Conservation (phyloP, 1,140 invertebrate species). For the Aleiodes sp. region DNA sequence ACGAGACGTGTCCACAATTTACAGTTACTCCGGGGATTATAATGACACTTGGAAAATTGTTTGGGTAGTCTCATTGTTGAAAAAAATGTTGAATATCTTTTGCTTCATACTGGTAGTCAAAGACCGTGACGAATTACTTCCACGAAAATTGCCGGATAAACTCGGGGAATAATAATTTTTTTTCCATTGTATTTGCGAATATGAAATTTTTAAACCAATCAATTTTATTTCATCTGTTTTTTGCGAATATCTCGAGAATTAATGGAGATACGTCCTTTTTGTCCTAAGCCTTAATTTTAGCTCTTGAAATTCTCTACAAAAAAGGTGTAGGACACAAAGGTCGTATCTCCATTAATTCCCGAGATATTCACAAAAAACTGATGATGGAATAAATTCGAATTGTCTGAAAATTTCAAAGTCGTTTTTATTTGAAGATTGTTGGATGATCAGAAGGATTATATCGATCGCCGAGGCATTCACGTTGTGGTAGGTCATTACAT, state of each 20-base stretch:
- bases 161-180: background rate
- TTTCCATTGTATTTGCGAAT: background rate
- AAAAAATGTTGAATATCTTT: background rate
- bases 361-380: no score
- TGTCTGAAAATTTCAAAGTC: no score
- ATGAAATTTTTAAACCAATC: no score
- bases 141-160: background rate
- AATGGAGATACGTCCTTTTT: no score
- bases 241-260: no score
- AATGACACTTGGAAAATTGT: constrained; percentile 20
- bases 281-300: no score
- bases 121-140: background rate
- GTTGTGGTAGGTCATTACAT: constrained; percentile 88
- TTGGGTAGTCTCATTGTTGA: background rate
- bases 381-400: no score
- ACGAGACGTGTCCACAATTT: background rate
- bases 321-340: no score
- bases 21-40: constrained; percentile 11
- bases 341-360: no score
- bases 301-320: no score
- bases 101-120: background rate
- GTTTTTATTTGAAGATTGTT: constrained; percentile 53
- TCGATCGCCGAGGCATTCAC: constrained; percentile 77
- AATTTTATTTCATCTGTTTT: no score
- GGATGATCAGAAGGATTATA: constrained; percentile 73